Evolutionary conservation across 2,888 invertebrate species (phyloP).

Genomic region (Noctuana brunneofusca): DNA sequence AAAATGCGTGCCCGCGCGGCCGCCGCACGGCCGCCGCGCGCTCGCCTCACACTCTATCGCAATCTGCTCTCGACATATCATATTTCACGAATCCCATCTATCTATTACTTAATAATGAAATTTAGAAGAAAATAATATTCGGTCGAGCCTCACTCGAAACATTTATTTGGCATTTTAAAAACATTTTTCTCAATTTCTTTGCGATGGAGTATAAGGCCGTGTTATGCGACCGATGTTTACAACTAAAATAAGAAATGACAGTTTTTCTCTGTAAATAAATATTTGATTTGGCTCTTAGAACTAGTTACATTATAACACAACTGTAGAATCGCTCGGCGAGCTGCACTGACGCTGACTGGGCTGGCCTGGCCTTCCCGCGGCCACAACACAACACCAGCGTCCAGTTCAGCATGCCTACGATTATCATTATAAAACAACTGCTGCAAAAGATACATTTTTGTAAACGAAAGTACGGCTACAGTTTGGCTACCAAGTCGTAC

Average conservation of each 20-base stretch:
- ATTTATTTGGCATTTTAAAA: conserved; percentile 3
- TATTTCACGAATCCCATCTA: too few relatives aligned
- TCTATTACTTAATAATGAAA: background rate
- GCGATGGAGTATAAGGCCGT: conserved; percentile 12
- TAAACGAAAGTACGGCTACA: conserved; percentile 15
- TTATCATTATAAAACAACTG: conserved; percentile 1
- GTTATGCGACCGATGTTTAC: background rate
- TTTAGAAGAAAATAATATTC: background rate
- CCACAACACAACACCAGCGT: background rate
- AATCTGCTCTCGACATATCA: too few relatives aligned
- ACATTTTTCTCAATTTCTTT: background rate
- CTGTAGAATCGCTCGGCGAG: conserved; percentile 15
- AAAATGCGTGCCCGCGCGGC: background rate
- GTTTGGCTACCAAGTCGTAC: conserved; percentile 6
- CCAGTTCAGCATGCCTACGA: conserved; percentile 1
- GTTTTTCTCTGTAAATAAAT: conserved; percentile 23
- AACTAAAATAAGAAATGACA: conserved; percentile 19
- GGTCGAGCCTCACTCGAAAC: background rate
- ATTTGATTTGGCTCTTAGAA: conserved; percentile 28
- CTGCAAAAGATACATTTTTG: conserved; percentile 6
- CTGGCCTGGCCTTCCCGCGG: background rate
- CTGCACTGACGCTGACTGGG: conserved; percentile 1
- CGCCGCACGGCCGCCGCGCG: too few relatives aligned
- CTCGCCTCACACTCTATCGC: background rate
- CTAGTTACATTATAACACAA: conserved; percentile 23